These are phyloP conservation scores for Meganola albula DNA, from an alignment of 2,888 invertebrate genomes.

Conservation along the genomic window DNA sequence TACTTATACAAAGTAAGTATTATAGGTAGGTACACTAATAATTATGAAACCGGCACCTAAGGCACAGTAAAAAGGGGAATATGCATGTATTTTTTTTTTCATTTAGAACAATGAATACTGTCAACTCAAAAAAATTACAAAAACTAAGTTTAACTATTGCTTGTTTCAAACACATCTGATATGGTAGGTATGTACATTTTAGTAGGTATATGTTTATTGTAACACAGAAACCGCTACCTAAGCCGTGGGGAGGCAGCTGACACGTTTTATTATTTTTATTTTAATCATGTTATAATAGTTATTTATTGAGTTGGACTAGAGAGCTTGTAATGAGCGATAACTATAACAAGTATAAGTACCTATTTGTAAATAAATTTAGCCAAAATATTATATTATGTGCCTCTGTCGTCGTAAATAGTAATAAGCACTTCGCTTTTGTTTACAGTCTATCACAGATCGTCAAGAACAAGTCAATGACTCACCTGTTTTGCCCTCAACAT, in stretches of 20 bases:
- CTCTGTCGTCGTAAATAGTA: slow-evolving; percentile 9
- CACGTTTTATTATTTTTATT: slow-evolving; percentile 1
- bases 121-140: too few relatives aligned
- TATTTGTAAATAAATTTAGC: slow-evolving; percentile 9
- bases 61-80: not conserved
- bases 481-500: slow-evolving; percentile 12
- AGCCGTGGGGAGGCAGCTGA: slow-evolving; percentile 4
- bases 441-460: slow-evolving; percentile 11
- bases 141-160: too few relatives aligned
- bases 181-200: too few relatives aligned
- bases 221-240: slow-evolving; percentile 8
- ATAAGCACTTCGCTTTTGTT: slow-evolving; percentile 8
- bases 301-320: slow-evolving; percentile 7
- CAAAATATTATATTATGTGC: slow-evolving; percentile 9
- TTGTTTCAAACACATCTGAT: too few relatives aligned
- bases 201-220: too few relatives aligned
- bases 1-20: slow-evolving; percentile 10
- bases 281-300: slow-evolving; percentile 9
- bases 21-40: slow-evolving; percentile 10
- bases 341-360: slow-evolving; percentile 5
- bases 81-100: too few relatives aligned
- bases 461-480: slow-evolving; percentile 8
- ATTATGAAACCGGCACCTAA: not conserved
- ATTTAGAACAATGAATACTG: too few relatives aligned
- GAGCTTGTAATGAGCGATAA: slow-evolving; percentile 9